Conservation (phyloP, 2,797 vertebrate genomes). For the Rallus crepitans region DNA sequence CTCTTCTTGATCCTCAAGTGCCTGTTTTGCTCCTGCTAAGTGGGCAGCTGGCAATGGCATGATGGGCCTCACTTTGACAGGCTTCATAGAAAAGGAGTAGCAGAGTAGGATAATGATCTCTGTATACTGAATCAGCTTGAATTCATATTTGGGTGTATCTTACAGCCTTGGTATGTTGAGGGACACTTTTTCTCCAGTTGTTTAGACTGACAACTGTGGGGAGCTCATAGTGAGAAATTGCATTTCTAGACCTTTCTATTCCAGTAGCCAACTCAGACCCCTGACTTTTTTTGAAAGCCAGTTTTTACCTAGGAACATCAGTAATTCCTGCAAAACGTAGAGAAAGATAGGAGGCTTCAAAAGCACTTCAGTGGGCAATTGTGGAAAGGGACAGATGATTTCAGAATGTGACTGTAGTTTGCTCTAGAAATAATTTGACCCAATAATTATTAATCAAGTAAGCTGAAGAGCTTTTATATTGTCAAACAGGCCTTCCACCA, state of each 20-base stretch:
- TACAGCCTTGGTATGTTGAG: not conserved
- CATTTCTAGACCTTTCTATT: not conserved
- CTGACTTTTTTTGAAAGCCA: not conserved
- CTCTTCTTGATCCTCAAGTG: not conserved
- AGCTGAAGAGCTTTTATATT: not conserved
- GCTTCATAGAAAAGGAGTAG: not conserved
- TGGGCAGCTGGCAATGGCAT: not conserved
- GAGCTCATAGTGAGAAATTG: not conserved
- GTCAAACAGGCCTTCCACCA: not conserved
- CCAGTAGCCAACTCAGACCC: not conserved
- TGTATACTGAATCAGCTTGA: not conserved
- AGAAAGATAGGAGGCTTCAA: not conserved
- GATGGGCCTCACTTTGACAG: not conserved
- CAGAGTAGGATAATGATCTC: not conserved
- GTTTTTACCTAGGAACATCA: not conserved
- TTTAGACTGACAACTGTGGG: not conserved
- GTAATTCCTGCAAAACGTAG: not conserved
- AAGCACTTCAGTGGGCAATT: not conserved
- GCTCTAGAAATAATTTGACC: not conserved
- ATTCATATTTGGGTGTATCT: not conserved
- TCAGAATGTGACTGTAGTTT: not conserved
- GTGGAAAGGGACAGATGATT: not conserved
- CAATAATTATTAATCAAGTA: not conserved
- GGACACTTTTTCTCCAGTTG: not conserved
- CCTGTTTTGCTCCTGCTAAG: not conserved